A percentile compares a stretch with the other conserved stretches of the same genome.
Conservation (phyloP, 64 coral and sea anemone genomes). For the Pocillopora verrucosa region DNA sequence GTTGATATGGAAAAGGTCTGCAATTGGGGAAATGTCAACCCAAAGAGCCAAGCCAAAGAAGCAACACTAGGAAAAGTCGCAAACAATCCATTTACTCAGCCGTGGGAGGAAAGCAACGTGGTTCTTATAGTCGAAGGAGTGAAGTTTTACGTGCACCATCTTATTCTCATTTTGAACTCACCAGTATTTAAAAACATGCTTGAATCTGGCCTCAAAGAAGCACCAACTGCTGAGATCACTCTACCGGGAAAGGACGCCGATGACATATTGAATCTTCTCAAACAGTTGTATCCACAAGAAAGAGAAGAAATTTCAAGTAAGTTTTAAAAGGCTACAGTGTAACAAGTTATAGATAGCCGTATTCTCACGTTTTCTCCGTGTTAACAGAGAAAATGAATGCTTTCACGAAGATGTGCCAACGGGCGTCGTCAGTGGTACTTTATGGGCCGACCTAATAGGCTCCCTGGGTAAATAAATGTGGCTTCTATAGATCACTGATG, state of each 20-base stretch:
- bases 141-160: slow-evolving; percentile 28
- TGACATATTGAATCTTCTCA: neutral
- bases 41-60: no score
- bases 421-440: no score
- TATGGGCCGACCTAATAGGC: no score
- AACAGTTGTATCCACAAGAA: neutral
- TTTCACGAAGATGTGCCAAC: no score
- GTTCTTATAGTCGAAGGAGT: neutral
- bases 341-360: no score
- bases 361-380: no score
- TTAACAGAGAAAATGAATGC: no score
- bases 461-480: no score
- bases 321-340: neutral
- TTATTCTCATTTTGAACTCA: slow-evolving; percentile 12
- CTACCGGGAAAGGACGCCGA: neutral
- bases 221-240: neutral
- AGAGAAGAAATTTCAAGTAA: neutral
- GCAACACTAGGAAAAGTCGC: no score
- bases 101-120: slow-evolving; percentile 30
- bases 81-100: neutral
- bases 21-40: no score
- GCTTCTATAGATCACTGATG: no score
- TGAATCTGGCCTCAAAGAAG: neutral
- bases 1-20: no score
- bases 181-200: slow-evolving; percentile 40